Evolutionary conservation across 2,888 invertebrate species (phyloP).

Genomic region (Scaptomyza flava): DNA sequence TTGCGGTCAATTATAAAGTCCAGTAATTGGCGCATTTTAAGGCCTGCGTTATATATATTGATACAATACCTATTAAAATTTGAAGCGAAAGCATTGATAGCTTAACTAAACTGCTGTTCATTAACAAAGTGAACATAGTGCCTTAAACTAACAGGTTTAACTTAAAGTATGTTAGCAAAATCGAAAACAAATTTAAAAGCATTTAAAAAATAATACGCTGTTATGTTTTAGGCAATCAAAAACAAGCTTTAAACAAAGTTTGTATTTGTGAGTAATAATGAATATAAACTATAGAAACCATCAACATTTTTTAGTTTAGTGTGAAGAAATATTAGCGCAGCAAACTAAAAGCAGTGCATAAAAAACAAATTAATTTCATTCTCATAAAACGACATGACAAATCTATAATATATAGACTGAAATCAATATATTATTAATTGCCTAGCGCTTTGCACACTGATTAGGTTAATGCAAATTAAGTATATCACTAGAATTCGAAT

Average conservation of each 20-base stretch:
- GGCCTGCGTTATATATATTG: too few relatives aligned
- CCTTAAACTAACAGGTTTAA: conserved; percentile 11
- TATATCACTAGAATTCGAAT: background rate
- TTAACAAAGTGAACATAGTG: background rate
- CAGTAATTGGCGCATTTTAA: background rate
- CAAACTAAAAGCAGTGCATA: background rate
- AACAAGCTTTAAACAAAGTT: background rate
- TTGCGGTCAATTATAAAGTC: background rate
- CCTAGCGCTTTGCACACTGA: background rate
- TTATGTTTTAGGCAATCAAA: background rate
- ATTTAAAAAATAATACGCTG: background rate
- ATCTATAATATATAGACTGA: background rate
- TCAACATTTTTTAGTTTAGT: background rate
- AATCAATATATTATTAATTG: background rate
- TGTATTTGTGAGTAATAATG: background rate
- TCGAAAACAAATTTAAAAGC: background rate
- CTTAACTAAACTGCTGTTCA: conserved; percentile 20
- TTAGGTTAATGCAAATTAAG: background rate
- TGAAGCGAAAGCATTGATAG: background rate
- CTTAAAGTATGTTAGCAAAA: background rate
- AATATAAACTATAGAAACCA: background rate
- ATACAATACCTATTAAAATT: too few relatives aligned
- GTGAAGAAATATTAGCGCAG: background rate
- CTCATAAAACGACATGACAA: background rate
- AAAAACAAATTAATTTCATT: background rate